These are phyloP conservation scores for Forbesichthys agassizii DNA, from an alignment of 2,113 vertebrate genomes.

Conservation along the genomic window DNA sequence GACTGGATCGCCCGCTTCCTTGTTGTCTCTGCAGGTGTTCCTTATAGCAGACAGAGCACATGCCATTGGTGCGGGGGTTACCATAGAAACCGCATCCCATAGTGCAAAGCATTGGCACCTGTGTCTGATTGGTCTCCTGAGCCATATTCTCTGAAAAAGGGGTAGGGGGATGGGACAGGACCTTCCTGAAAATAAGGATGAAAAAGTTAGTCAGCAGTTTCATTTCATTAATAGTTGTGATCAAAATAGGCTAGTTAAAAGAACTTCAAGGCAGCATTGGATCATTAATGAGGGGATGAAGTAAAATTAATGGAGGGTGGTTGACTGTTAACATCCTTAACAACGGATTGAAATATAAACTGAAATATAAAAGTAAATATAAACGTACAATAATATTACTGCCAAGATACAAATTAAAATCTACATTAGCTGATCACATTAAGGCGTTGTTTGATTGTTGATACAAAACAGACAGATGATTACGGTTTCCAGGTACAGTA, in stretches of 20 bases:
- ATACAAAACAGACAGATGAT: background rate
- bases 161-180: conserved; percentile 74
- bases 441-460: conserved; percentile 2
- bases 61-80: conserved; percentile 88
- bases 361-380: background rate
- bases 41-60: conserved; percentile 93
- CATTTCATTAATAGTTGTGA: conserved; percentile 1
- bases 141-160: conserved; percentile 80
- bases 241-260: conserved; percentile 10
- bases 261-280: conserved; percentile 41
- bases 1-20: conserved; percentile 83
- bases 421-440: background rate
- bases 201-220: conserved; percentile 49
- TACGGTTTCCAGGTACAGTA: conserved; percentile 1
- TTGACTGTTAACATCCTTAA: background rate
- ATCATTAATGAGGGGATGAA: conserved; percentile 32
- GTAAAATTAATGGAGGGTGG: conserved; percentile 8
- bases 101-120: conserved; percentile 89
- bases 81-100: conserved; percentile 91
- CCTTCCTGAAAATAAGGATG: conserved; percentile 66
- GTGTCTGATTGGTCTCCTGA: conserved; percentile 91
- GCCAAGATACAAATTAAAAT: background rate
- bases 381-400: background rate
- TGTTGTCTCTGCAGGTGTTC: conserved; percentile 90
- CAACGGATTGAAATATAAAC: background rate